Evolutionary conservation across 2,113 vertebrate species (phyloP), one percentile per base, ranked within the genome.

Genomic region (Apeltes quadracus): DNA sequence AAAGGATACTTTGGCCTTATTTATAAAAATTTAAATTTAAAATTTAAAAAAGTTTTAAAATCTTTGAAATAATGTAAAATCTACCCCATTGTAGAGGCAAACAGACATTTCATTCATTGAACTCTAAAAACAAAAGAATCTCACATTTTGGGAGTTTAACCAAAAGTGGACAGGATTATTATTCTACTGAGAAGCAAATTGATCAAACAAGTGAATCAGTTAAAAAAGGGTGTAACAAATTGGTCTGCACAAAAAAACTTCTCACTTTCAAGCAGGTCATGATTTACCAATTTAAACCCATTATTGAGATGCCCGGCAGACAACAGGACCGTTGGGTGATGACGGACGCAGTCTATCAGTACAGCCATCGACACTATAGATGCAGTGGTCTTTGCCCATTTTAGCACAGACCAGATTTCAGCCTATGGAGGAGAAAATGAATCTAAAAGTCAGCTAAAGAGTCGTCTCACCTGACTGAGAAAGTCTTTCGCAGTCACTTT

Each of bases 401-500:
- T 0, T 10, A 18, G 15, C 2, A 69, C 25, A 65, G 32, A 41
- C 43, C 34, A 46, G 38, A 64, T 67, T 43, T 32, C 55, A 76
- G 61, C 48, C 16, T n/a, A 38, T n/a, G 13, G 34, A 59, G 36
- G 20, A 10, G 56, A 76, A 66, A 36, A 23, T 64, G 22, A 50
- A 67, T 16, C 25, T 23, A 5, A 27, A 50, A 55, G 50, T 61
- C 58, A 64, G 14, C 22, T 53, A 13, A 69, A 44, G 56, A 63
- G 23, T 57, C 32, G 16, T 39, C 44, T 56, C 41, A 75, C 55
- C 69, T 71, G 34, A 8, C 43, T 41, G 44, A 62, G 67, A 50
- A 63, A 76, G 63, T 72, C 74, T 32, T 51, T 61, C 44, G 13
- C 64, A 75, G 80, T 25, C 61, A 61, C 56, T 72, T 48, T 69